Evolutionary conservation across 2,113 vertebrate genomes (phyloP), one percentile per base, ranked within the genome.

Genomic region (Bufo gargarizans): DNA sequence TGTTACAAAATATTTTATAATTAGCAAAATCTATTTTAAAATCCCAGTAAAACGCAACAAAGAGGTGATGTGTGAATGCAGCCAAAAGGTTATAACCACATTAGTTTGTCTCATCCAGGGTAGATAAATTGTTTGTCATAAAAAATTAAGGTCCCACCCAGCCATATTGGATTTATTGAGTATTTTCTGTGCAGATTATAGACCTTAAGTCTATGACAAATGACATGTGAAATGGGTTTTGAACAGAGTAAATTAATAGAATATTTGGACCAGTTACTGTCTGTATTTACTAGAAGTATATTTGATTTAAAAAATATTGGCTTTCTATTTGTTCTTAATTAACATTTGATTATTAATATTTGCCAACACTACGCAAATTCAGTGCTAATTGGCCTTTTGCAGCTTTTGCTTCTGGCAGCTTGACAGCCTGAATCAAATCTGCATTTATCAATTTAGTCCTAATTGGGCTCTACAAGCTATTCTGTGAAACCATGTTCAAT

Each of bases 341-440:
- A 79, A 67, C 47, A 91, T 93, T 92, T 92, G 90, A 90, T 88
- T 87, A 82, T 63, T 92, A 93, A 93, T 93, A 93, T 92, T 93
- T 93, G 92, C 90, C 91, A 92, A 93, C 92, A 92, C 91, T 93
- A 93, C 92, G 92, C 90, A 92, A 93, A 94, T 94, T 92, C 92
- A 92, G 91, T 89, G 93, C 92, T 93, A 93, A 94, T 94, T 93
- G 91, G 94, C 86, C 93, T 91, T 93, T 93, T 93, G 91, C 90
- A 93, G 88, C 89, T 93, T 91, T 93, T 92, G 91, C 91, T 92
- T 92, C 94, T 93, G 92, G 93, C 92, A 92, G 91, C 89, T 92
- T 92, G 89, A 92, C 61, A 55, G 88, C 90, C 91, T 86, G 91
- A 92, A 93, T 93, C 89, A 92, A 93, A 92, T 93, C 91, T 91